These are phyloP conservation scores for Blera fallax DNA, from an alignment of 2,888 invertebrate genomes.

Conservation along the genomic window DNA sequence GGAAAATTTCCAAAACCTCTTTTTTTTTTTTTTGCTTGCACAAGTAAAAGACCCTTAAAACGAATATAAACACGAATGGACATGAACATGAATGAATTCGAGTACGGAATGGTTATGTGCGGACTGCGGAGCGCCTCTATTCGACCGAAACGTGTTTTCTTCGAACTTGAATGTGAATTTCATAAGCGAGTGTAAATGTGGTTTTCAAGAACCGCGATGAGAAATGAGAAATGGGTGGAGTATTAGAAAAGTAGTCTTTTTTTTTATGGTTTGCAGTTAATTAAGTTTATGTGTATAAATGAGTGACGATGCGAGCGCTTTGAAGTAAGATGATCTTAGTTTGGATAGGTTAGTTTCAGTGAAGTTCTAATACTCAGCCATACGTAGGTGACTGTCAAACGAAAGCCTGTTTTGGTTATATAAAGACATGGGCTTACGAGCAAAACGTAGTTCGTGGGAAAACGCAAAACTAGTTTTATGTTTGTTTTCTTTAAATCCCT, in stretches of 20 bases:
- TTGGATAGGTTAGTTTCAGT: neutral
- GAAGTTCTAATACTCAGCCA: neutral
- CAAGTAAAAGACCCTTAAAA: conserved; percentile 1
- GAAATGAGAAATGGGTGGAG: neutral
- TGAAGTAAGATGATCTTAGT: neutral
- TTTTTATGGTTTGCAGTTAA: no score
- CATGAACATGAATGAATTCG: conserved; percentile 44
- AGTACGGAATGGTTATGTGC: neutral
- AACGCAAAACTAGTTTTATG: no score
- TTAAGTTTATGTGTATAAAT: neutral
- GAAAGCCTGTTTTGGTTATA: no score
- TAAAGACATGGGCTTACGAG: no score
- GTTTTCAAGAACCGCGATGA: neutral
- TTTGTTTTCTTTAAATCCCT: no score
- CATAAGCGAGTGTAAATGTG: conserved; percentile 19
- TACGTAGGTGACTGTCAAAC: neutral
- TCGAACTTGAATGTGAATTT: conserved; percentile 27
- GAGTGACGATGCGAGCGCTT: neutral
- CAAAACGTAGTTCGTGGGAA: no score
- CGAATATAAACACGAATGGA: conserved; percentile 36
- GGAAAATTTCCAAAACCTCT: conserved; percentile 22
- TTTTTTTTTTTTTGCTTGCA: neutral
- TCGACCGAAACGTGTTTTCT: conserved; percentile 20
- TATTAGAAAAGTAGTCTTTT: neutral
- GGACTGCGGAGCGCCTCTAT: neutral